Base-by-base conservation (phyloP, 2,797 vertebrate genomes). In the Valencia hispanica region DNA sequence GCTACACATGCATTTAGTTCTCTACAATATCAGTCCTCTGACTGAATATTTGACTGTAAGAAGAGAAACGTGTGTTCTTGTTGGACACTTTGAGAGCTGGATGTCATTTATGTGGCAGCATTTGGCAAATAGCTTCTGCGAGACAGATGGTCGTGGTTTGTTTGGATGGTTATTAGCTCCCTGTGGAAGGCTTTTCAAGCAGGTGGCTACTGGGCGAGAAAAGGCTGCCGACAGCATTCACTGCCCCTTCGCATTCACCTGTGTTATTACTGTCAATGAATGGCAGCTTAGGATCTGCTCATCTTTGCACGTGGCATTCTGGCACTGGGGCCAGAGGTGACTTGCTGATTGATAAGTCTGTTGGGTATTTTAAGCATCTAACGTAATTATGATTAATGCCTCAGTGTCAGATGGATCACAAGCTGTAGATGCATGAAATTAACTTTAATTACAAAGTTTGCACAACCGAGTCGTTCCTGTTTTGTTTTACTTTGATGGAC, bases 321-420 rank as follows among this genome's bases (percentile, higher is more conserved):
- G 59, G 47, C 75, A 2, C 27, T 12, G 12, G 72, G 90, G 87
- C 79, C 80, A 88, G 84, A 87, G 83, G 87, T 87, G 88, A 80
- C 74, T 78, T 57, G 68, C 80, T 91, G 89, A 92, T 83, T 90
- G 90, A 91, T 84, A 83, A 84, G 82, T 86, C 88, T 91, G 81
- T 79, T 88, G 88, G 91, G 86, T 85, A 92, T 92, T 87, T n/a
- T 90, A 82, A 91, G 83, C 87, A 89, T 88, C 87, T 87, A 73
- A 75, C 70, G 81, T 92, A 94, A 94, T 93, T 93, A 89, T 94
- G 92, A 94, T 95, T 92, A 93, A 94, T 90, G 89, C 80, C 87
- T 85, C 59, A 0, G 70, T 75, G 83, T 91, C 87, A 83, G 79
- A 74, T 74, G 86, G 87, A 93, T 92, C 92, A 89, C 83, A 82